Percentiles rank a stretch among this genome's conserved stretches.
Evolutionary conservation across 2,888 invertebrate species (phyloP).

Genomic region (Aspidiotus destructor): DNA sequence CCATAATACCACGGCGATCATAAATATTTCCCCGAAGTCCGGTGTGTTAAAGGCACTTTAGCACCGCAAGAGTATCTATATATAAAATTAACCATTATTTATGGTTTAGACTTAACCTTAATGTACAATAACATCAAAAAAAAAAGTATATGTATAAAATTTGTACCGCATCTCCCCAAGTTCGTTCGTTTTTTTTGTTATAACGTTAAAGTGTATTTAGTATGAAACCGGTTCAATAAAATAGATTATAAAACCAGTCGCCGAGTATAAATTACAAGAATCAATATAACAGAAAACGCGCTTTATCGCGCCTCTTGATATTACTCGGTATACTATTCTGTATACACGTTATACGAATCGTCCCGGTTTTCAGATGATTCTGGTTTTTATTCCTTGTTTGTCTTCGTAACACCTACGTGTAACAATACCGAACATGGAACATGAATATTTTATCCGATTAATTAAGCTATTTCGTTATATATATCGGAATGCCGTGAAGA

Average conservation of each 20-base stretch:
- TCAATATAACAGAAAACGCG: conserved; percentile 29
- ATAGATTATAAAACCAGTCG: conserved; percentile 31
- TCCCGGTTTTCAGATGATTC: conserved; percentile 7
- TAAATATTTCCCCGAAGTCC: conserved; percentile 3
- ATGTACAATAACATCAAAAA: conserved; percentile 14
- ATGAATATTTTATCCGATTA: conserved; percentile 23
- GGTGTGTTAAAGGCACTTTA: conserved; percentile 11
- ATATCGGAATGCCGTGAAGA: conserved; percentile 6
- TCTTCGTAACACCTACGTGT: conserved; percentile 22
- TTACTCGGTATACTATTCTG: neutral
- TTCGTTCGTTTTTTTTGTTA: conserved; percentile 6
- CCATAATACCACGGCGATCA: neutral
- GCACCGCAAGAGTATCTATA: conserved; percentile 7
- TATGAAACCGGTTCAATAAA: conserved; percentile 29
- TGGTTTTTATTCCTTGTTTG: conserved; percentile 13
- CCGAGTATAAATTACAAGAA: conserved; percentile 33
- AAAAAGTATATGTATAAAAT: conserved; percentile 18
- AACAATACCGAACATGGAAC: conserved; percentile 8
- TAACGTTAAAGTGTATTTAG: conserved; percentile 23
- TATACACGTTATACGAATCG: conserved; percentile 3
- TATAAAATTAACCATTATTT: conserved; percentile 32
- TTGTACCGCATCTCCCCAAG: conserved; percentile 12
- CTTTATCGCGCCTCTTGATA: conserved; percentile 12
- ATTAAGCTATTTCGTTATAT: conserved; percentile 18
- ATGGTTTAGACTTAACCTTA: conserved; percentile 29